phyloP scores from a whole-genome alignment of 2,113 vertebrate species.

The Carlito syrichta region DNA sequence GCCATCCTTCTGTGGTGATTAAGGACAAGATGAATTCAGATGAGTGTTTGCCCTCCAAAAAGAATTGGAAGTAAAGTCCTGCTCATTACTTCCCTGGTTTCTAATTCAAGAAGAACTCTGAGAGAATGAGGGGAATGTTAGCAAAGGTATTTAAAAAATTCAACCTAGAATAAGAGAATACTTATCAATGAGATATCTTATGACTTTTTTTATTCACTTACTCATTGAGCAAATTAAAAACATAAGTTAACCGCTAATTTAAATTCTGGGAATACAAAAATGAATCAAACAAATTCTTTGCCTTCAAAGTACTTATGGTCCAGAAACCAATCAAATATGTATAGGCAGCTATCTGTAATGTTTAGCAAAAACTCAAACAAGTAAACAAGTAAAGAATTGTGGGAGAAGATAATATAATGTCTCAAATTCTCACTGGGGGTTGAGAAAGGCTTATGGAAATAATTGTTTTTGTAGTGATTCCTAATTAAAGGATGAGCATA shows the following conservation, averaged over 20 bases:
- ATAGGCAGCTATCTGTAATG: neutral
- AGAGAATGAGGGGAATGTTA: neutral
- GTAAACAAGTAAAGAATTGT: neutral
- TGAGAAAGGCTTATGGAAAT: neutral
- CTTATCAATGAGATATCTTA: neutral
- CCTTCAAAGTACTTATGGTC: neutral
- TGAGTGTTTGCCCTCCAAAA: neutral
- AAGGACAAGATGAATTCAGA: neutral
- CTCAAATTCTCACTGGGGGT: neutral
- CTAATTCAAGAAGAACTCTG: neutral
- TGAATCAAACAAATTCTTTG: neutral
- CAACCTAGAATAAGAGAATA: neutral
- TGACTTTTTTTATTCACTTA: neutral
- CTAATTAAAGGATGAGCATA: neutral
- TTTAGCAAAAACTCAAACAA: neutral
- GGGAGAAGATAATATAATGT: neutral
- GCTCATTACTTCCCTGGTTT: neutral
- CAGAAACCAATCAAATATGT: neutral
- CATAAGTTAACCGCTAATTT: neutral
- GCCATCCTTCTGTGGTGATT: neutral
- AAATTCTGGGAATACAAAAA: constrained; percentile 3
- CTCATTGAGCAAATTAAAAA: neutral
- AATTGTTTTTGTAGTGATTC: neutral
- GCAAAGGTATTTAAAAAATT: neutral
- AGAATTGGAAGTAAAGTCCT: neutral